Evolutionary conservation across 2,113 vertebrate genomes (phyloP).

Genomic region (Halichoeres trimaculatus): DNA sequence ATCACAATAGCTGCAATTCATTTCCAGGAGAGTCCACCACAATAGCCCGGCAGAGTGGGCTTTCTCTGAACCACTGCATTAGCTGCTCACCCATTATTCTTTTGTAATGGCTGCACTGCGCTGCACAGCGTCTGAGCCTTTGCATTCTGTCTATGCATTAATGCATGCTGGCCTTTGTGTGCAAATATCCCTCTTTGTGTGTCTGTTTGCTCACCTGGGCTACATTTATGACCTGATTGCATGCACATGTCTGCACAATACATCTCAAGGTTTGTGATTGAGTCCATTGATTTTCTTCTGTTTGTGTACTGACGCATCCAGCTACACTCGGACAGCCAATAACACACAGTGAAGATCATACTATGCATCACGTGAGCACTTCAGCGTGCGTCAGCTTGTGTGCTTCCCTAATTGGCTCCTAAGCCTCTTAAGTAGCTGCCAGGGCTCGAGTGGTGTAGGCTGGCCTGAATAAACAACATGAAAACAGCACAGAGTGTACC

Average conservation of each 20-base stretch:
- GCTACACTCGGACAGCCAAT: conserved; percentile 53
- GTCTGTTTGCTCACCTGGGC: conserved; percentile 65
- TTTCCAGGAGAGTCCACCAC: conserved; percentile 61
- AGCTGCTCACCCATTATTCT: conserved; percentile 62
- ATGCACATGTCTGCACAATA: background rate
- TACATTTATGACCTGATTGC: background rate
- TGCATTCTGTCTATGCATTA: conserved; percentile 46
- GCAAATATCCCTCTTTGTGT: conserved; percentile 41
- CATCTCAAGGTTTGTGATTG: conserved; percentile 30
- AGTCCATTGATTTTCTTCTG: conserved; percentile 45
- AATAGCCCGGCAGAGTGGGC: conserved; percentile 59
- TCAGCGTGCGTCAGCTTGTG: conserved; percentile 64
- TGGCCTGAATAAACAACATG: conserved; percentile 72
- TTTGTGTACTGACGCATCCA: conserved; percentile 50
- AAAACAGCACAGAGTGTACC: conserved; percentile 55
- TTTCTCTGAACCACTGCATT: conserved; percentile 58
- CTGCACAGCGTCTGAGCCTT: conserved; percentile 25
- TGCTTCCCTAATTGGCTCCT: conserved; percentile 77
- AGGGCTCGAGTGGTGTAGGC: conserved; percentile 56
- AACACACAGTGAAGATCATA: conserved; percentile 63
- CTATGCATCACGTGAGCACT: conserved; percentile 68
- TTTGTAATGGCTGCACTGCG: conserved; percentile 55
- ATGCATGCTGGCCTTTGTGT: conserved; percentile 34
- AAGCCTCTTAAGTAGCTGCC: conserved; percentile 79
- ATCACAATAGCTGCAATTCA: conserved; percentile 74